Percentiles rank a stretch among this genome's conserved stretches.
Evolutionary conservation across 2,113 vertebrate species (phyloP).

Genomic region (Shinisaurus crocodilurus): DNA sequence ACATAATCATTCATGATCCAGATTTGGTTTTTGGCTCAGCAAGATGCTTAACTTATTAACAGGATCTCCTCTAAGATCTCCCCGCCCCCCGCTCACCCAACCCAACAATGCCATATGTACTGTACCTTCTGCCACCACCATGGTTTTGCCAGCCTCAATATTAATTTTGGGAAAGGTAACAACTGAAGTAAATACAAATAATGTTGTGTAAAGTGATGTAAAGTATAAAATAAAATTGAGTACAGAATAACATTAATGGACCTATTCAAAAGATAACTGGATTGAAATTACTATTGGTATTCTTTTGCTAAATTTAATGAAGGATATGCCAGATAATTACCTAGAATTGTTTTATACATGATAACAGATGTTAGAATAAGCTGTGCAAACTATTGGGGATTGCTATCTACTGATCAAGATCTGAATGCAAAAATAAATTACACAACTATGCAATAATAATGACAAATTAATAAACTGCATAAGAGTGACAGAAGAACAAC

Average conservation of each 20-base stretch:
- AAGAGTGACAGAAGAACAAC: not conserved
- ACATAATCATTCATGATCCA: not conserved
- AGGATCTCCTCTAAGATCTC: not conserved
- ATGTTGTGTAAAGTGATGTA: not conserved
- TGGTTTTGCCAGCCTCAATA: not conserved
- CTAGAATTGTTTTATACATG: not conserved
- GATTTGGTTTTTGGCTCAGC: not conserved
- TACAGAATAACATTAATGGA: not conserved
- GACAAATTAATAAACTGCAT: not conserved
- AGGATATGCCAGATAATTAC: not conserved
- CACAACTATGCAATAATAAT: not conserved
- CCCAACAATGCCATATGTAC: not conserved
- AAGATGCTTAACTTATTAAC: constrained; percentile 20
- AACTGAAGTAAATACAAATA: not conserved
- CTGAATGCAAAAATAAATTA: not conserved
- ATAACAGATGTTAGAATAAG: not conserved
- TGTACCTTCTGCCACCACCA: not conserved
- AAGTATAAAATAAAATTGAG: not conserved
- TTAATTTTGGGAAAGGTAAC: not conserved
- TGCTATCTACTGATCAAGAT: not conserved
- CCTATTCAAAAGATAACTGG: not conserved
- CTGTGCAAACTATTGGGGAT: not conserved
- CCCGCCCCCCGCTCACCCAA: not conserved
- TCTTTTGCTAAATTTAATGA: not conserved
- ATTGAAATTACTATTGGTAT: not conserved